Percentiles rank a stretch among this genome's conserved stretches.
phyloP scores from a whole-genome alignment of 2,797 vertebrate species.

The Tympanoctomys barrerae region DNA sequence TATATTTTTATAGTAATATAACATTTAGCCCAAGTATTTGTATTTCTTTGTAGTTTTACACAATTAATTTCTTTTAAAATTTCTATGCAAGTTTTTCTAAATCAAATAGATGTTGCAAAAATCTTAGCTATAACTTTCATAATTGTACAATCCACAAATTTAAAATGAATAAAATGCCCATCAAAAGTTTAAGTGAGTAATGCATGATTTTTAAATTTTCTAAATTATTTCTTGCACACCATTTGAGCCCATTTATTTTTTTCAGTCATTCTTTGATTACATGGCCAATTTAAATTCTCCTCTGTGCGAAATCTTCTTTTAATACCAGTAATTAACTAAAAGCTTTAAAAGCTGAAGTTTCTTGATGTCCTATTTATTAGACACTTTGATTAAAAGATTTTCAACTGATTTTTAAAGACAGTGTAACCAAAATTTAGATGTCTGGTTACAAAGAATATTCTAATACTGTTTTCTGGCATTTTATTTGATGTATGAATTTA shows the following conservation, averaged over 20 bases:
- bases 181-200: neutral
- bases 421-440: neutral
- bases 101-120: constrained; percentile 8
- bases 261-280: neutral
- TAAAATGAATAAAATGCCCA: neutral
- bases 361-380: neutral
- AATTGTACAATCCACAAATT: neutral
- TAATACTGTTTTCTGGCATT: neutral
- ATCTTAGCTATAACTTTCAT: neutral
- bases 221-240: neutral
- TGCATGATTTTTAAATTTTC: neutral
- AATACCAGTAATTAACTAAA: constrained; percentile 41
- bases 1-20: neutral
- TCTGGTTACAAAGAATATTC: neutral
- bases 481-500: constrained; percentile 6
- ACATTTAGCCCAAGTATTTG: constrained; percentile 1
- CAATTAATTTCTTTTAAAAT: neutral
- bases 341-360: constrained; percentile 39
- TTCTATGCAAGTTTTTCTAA: neutral
- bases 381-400: constrained; percentile 53
- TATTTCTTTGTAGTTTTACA: neutral
- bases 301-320: neutral
- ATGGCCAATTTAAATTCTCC: constrained; percentile 34
- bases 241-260: constrained; percentile 3
- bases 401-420: constrained; percentile 47